Percentiles rank a stretch among this genome's conserved stretches.
phyloP scores from a whole-genome alignment of 2,797 vertebrate species.

The Lemur catta region DNA sequence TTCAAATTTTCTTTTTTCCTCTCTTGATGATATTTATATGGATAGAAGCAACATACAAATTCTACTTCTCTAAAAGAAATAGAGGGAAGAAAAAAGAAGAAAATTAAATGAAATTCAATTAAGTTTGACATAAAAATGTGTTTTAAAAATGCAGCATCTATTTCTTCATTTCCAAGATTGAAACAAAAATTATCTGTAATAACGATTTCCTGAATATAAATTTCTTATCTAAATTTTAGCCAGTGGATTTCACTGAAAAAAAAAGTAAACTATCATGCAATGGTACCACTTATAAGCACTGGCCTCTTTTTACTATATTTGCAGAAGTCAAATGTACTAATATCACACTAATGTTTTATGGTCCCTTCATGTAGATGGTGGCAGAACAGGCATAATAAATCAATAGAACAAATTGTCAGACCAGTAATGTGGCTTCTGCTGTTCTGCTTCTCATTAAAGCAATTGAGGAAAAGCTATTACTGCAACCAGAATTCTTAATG shows the following conservation, averaged over 20 bases:
- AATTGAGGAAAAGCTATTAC: conserved; percentile 80
- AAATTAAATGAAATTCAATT: conserved; percentile 16
- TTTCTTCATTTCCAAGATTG: neutral
- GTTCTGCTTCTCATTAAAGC: conserved; percentile 83
- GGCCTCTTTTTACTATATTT: conserved; percentile 28
- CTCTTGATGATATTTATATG: neutral
- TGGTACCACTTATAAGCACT: neutral
- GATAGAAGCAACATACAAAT: neutral
- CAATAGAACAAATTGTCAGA: conserved; percentile 82
- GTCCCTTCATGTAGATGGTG: conserved; percentile 72
- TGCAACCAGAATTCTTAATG: conserved; percentile 79
- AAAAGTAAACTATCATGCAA: neutral
- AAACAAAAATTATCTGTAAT: neutral
- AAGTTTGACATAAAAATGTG: neutral
- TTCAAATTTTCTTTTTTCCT: neutral
- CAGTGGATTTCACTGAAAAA: neutral
- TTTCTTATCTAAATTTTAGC: neutral
- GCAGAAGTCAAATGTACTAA: conserved; percentile 61
- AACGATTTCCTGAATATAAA: neutral
- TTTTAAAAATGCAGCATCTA: neutral
- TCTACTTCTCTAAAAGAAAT: neutral
- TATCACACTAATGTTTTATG: conserved; percentile 72
- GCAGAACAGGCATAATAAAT: conserved; percentile 80
- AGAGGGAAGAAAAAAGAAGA: neutral
- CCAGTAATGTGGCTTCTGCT: conserved; percentile 73